Evolutionary conservation across 2,888 invertebrate genomes (phyloP).

Genomic region (Limnephilus rhombicus): DNA sequence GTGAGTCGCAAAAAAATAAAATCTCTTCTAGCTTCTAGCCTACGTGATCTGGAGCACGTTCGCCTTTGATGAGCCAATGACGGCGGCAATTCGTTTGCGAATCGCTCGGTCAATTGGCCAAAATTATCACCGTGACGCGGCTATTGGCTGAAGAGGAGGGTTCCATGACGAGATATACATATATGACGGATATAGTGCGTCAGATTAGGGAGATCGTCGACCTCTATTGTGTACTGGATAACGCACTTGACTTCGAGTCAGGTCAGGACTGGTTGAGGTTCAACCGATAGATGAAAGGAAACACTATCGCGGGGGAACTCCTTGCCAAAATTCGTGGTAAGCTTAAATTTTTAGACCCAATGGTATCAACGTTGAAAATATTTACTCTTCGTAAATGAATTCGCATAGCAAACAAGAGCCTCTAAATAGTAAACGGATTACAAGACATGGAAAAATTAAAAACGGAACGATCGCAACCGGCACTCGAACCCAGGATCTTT

Average conservation of each 20-base stretch:
- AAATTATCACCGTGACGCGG: slow-evolving; percentile 29
- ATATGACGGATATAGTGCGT: background rate
- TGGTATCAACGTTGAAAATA: background rate
- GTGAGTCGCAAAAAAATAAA: background rate
- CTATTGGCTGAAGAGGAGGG: background rate
- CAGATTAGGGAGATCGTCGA: background rate
- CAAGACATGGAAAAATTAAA: too few relatives aligned
- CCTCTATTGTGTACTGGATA: background rate
- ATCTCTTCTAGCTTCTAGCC: background rate
- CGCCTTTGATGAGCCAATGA: slow-evolving; percentile 13
- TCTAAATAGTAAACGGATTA: too few relatives aligned
- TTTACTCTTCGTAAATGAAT: background rate
- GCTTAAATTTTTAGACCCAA: background rate
- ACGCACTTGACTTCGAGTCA: background rate
- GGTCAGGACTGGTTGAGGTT: background rate
- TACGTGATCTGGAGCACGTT: slow-evolving; percentile 40
- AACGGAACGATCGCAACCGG: too few relatives aligned
- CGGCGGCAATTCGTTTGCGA: slow-evolving; percentile 40
- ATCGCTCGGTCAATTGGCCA: slow-evolving; percentile 52
- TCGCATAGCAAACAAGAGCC: background rate
- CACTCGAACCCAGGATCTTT: too few relatives aligned
- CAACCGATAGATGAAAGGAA: background rate
- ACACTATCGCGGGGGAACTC: background rate
- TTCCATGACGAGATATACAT: background rate
- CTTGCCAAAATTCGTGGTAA: too few relatives aligned